Evolutionary conservation across 2,888 invertebrate genomes (phyloP).

Genomic region (Hyposoter didymator): DNA sequence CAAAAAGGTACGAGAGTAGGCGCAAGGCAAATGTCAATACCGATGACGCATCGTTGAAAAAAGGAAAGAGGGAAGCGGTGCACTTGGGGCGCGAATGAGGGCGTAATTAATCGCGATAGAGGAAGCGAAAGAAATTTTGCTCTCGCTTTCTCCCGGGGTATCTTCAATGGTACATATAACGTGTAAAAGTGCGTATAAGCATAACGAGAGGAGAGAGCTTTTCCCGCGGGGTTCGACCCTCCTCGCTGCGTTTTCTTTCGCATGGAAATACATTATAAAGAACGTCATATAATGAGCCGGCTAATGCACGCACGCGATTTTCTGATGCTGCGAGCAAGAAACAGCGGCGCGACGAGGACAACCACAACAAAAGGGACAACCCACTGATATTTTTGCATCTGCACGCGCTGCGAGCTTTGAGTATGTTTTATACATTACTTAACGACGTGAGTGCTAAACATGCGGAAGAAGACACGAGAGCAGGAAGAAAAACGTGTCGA

Average conservation of each 20-base stretch:
- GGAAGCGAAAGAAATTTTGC: slow-evolving; percentile 76
- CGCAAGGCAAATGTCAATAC: slow-evolving; percentile 83
- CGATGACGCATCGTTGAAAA: slow-evolving; percentile 75
- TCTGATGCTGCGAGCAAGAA: slow-evolving; percentile 51
- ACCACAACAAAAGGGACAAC: slow-evolving; percentile 20
- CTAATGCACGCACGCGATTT: slow-evolving; percentile 55
- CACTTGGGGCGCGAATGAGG: slow-evolving; percentile 82
- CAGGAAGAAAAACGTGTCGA: slow-evolving; percentile 36
- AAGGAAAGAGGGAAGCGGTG: slow-evolving; percentile 69
- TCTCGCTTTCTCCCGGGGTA: slow-evolving; percentile 41
- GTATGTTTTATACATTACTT: slow-evolving; percentile 40
- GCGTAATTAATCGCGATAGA: slow-evolving; percentile 81
- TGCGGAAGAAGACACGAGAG: slow-evolving; percentile 54
- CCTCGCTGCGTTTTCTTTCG: slow-evolving; percentile 47
- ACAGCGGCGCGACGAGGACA: background rate
- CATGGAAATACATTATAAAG: slow-evolving; percentile 61
- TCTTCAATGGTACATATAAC: slow-evolving; percentile 18
- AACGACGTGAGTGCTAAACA: slow-evolving; percentile 45
- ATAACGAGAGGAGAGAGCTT: slow-evolving; percentile 41
- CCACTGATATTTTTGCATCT: slow-evolving; percentile 32
- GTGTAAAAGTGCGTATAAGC: slow-evolving; percentile 28
- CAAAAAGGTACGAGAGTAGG: slow-evolving; percentile 60
- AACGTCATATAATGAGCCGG: slow-evolving; percentile 51
- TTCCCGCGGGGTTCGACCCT: slow-evolving; percentile 58
- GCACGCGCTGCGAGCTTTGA: slow-evolving; percentile 14